Percentiles rank a stretch among this genome's conserved stretches.
phyloP scores from a whole-genome alignment of 2,797 vertebrate genomes.

The Tokudaia tokunoshimensis region DNA sequence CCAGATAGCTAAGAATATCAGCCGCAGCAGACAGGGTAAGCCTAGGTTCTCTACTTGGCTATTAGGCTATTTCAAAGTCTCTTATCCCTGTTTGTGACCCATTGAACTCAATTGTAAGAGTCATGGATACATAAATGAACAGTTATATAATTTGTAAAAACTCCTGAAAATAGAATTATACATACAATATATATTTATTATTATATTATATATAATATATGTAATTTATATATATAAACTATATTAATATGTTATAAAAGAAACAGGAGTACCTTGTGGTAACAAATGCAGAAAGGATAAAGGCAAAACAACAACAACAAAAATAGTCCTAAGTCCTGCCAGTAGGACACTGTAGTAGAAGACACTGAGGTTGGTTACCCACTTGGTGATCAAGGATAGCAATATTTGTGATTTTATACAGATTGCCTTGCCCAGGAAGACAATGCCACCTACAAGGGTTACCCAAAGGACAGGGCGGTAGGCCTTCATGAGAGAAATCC shows the following conservation, averaged over 20 bases:
- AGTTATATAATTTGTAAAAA: neutral
- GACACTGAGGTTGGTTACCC: neutral
- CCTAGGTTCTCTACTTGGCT: fast-evolving
- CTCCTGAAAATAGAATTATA: neutral
- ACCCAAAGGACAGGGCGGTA: neutral
- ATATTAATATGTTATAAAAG: neutral
- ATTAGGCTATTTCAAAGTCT: neutral
- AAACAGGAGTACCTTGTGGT: neutral
- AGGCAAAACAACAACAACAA: neutral
- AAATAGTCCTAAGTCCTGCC: neutral
- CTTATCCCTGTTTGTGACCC: too few species aligned
- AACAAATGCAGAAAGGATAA: conserved; percentile 9
- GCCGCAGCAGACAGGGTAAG: neutral
- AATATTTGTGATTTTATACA: neutral
- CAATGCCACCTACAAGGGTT: neutral
- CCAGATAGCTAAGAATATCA: neutral
- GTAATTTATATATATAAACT: neutral
- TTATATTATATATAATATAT: neutral
- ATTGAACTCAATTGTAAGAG: neutral
- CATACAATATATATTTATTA: neutral
- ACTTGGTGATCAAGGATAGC: neutral
- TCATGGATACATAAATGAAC: neutral
- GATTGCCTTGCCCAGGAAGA: neutral
- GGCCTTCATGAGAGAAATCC: neutral
- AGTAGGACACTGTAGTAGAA: neutral